Conservation (phyloP, 2,113 vertebrate species). For the Oophaga pumilio region DNA sequence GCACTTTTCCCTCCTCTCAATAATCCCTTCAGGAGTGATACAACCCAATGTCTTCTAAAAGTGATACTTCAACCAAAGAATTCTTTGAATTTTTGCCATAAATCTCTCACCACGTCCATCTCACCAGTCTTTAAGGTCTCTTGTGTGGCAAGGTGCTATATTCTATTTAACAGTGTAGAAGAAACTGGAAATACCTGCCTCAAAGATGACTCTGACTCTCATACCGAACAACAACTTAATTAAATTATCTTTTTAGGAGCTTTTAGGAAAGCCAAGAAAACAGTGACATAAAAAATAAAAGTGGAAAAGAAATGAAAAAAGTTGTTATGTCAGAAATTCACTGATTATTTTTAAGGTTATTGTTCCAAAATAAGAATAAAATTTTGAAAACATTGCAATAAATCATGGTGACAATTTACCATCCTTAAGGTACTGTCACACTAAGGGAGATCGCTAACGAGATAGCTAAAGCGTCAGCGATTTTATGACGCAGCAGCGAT, state of each 20-base stretch:
- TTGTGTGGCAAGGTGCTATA: constrained; percentile 45
- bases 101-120: constrained; percentile 47
- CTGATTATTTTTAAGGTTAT: neutral
- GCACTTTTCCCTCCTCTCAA: constrained; percentile 40
- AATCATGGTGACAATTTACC: neutral
- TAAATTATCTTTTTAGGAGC: neutral
- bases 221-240: constrained; percentile 14
- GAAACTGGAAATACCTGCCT: constrained; percentile 44
- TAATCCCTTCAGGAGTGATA: constrained; percentile 53
- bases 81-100: constrained; percentile 44
- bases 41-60: constrained; percentile 36
- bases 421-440: too few relatives aligned
- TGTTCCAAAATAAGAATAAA: neutral
- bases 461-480: too few relatives aligned
- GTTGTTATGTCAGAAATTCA: constrained; percentile 1
- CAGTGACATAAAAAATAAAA: neutral
- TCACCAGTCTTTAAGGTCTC: constrained; percentile 30
- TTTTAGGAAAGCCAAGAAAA: neutral
- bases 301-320: neutral
- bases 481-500: too few relatives aligned
- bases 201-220: neutral
- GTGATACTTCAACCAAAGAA: constrained; percentile 45
- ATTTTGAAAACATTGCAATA: neutral
- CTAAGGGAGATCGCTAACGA: too few relatives aligned
- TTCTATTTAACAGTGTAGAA: constrained; percentile 30